phyloP scores from a whole-genome alignment of 2,113 vertebrate genomes.

The Sander vitreus region DNA sequence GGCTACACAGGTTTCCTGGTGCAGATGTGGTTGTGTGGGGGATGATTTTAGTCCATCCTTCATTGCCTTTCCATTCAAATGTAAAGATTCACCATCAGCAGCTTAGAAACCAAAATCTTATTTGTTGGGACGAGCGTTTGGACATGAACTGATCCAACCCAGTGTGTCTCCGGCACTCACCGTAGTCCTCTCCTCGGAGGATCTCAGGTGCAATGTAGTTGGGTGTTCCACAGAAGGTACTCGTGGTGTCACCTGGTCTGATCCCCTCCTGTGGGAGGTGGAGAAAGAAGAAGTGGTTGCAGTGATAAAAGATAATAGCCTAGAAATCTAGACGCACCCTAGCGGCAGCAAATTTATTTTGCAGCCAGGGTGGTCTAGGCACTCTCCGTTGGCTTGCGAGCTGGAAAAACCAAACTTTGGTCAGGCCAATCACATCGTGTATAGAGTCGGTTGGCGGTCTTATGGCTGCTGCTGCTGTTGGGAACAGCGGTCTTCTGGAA shows the following conservation, averaged over 20 bases:
- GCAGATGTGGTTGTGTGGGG: neutral
- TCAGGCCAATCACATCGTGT: too few relatives aligned
- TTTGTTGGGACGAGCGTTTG: neutral
- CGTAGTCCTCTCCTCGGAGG: slow-evolving; percentile 97
- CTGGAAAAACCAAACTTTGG: too few relatives aligned
- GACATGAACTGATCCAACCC: neutral
- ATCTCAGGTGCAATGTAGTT: slow-evolving; percentile 99
- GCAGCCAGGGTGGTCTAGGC: too few relatives aligned
- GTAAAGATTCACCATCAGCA: too few relatives aligned
- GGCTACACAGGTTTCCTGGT: neutral
- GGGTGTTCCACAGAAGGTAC: slow-evolving; percentile 98
- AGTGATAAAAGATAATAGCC: neutral
- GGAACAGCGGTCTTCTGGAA: too few relatives aligned
- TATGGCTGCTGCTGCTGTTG: too few relatives aligned
- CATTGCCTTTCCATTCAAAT: neutral
- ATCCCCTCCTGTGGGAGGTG: slow-evolving; percentile 91
- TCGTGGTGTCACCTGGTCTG: slow-evolving; percentile 97
- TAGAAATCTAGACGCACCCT: too few relatives aligned
- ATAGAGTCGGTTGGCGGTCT: too few relatives aligned
- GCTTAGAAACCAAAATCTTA: neutral
- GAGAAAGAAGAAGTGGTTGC: neutral
- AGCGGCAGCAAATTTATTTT: too few relatives aligned
- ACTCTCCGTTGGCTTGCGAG: too few relatives aligned
- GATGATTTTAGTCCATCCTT: neutral
- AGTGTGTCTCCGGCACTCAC: slow-evolving; percentile 76